Percentiles rank a stretch among this genome's conserved stretches.
Conservation (phyloP, 2,113 vertebrate genomes). For the Muscicapa adusta region DNA sequence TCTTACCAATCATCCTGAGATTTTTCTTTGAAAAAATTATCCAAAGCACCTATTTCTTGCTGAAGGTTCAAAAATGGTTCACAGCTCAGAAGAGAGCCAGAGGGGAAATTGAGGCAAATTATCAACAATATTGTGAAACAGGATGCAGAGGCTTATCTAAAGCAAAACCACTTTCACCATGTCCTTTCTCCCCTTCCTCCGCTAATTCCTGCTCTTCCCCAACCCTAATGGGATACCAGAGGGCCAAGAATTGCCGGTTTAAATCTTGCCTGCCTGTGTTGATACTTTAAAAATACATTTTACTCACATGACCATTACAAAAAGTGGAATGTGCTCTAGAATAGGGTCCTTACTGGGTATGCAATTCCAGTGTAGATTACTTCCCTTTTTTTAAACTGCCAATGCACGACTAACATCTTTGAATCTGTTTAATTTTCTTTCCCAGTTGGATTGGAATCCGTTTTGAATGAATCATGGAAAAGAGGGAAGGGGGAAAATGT, state of each 20-base stretch:
- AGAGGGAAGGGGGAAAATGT: background rate
- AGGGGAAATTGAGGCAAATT: background rate
- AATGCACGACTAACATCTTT: background rate
- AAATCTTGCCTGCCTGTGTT: background rate
- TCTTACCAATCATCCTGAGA: background rate
- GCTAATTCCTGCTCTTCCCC: background rate
- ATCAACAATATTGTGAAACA: background rate
- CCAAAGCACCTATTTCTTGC: background rate
- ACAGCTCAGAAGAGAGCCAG: background rate
- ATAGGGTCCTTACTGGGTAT: background rate
- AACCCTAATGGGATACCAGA: background rate
- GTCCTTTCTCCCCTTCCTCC: background rate
- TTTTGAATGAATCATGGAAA: conserved; percentile 26
- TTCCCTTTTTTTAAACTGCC: background rate
- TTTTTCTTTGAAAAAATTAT: background rate
- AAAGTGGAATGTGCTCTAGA: background rate
- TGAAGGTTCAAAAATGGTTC: background rate
- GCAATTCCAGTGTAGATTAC: background rate
- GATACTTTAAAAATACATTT: background rate
- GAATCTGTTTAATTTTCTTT: conserved; percentile 11
- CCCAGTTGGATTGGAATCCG: background rate
- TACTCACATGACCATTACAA: background rate
- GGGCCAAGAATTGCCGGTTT: background rate
- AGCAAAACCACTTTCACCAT: background rate
- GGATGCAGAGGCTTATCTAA: background rate